These are phyloP conservation scores for Petaurus breviceps DNA, from an alignment of 2,113 vertebrate species.

Conservation along the genomic window DNA sequence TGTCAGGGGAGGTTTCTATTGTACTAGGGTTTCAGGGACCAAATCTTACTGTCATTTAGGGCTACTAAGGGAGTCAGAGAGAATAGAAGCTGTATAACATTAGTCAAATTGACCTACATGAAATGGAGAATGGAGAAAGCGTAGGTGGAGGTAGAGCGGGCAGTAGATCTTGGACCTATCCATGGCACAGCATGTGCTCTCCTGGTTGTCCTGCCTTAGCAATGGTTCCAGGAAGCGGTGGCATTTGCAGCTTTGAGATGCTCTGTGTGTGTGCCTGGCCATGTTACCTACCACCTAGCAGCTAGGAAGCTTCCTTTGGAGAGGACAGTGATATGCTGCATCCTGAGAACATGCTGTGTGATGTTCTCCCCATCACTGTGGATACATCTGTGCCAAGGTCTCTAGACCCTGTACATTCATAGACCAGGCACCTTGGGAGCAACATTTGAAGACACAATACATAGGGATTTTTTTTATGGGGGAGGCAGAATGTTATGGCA, in stretches of 20 bases:
- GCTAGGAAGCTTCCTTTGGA: not conserved
- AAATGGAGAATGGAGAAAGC: not conserved
- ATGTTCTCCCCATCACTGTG: not conserved
- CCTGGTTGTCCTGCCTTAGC: not conserved
- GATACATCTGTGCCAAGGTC: not conserved
- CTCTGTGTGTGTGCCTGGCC: not conserved
- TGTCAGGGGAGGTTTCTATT: not conserved
- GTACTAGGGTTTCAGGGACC: not conserved
- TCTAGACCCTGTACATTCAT: not conserved
- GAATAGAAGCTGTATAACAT: not conserved
- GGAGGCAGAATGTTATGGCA: not conserved
- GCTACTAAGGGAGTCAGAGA: not conserved
- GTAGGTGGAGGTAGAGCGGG: no score
- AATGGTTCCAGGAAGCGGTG: not conserved
- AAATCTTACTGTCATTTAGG: not conserved
- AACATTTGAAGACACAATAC: not conserved
- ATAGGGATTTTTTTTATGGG: not conserved
- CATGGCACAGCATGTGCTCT: not conserved
- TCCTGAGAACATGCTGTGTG: not conserved
- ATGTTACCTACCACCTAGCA: not conserved
- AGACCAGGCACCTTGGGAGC: not conserved
- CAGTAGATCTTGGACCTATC: not conserved
- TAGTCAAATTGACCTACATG: not conserved
- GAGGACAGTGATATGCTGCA: not conserved
- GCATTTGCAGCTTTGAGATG: not conserved